These are phyloP conservation scores for Dipodomys ordii DNA, from an alignment of 2,113 vertebrate genomes.

Conservation along the genomic window DNA sequence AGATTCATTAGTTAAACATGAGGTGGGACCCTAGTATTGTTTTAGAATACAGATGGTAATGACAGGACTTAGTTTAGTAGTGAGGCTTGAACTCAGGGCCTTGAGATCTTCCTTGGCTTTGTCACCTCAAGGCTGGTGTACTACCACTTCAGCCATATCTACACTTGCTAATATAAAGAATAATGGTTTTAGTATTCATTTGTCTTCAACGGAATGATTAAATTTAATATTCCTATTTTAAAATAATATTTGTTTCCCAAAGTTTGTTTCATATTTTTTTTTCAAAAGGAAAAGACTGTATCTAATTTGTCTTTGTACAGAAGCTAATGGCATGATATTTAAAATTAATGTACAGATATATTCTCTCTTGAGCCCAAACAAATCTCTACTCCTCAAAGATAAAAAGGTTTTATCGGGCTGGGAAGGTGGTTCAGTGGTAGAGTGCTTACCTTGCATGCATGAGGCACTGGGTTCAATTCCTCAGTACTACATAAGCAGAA, in stretches of 20 bases:
- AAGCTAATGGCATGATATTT: not conserved
- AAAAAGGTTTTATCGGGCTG: not conserved
- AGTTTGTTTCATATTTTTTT: slow-evolving; percentile 32
- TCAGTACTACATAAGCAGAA: too few species aligned
- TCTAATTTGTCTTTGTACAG: not conserved
- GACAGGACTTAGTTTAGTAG: not conserved
- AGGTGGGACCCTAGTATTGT: not conserved
- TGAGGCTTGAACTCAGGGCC: not conserved
- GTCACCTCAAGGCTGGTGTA: too few species aligned
- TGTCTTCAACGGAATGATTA: not conserved
- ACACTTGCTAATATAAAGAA: not conserved
- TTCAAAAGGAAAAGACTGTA: not conserved
- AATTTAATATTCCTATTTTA: not conserved
- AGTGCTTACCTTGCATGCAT: too few species aligned
- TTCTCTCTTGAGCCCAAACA: not conserved
- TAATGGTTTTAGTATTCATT: not conserved
- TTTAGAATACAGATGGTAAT: slow-evolving; percentile 20
- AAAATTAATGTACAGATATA: not conserved
- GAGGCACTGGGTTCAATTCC: too few species aligned
- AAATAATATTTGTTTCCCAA: not conserved
- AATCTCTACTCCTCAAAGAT: not conserved
- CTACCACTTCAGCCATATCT: too few species aligned
- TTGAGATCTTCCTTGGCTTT: too few species aligned
- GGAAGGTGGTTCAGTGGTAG: too few species aligned
- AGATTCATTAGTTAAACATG: not conserved